A percentile compares a stretch with the other conserved stretches of the same genome.
phyloP scores from a whole-genome alignment of 2,888 invertebrate genomes.

The Schrankia costaestrigalis region DNA sequence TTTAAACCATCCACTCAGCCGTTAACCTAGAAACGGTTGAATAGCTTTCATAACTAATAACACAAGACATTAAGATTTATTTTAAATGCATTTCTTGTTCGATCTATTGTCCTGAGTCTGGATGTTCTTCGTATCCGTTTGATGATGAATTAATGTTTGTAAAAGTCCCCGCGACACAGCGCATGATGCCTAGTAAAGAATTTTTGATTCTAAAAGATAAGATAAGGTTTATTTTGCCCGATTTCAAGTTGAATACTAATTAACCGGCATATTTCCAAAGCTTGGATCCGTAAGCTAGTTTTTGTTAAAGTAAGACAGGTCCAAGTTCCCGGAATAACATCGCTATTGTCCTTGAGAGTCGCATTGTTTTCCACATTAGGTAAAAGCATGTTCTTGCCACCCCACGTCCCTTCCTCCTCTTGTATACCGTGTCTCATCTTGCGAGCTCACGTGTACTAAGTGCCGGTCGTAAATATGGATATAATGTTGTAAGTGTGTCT shows the following conservation, averaged over 20 bases:
- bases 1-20: constrained; percentile 23
- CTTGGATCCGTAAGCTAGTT: constrained; percentile 20
- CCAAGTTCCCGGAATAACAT: constrained; percentile 49
- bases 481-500: constrained; percentile 13
- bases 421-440: constrained; percentile 49
- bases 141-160: too few species aligned
- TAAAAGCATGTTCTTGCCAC: constrained; percentile 58
- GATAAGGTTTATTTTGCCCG: not conserved
- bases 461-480: constrained; percentile 28
- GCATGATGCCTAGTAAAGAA: too few species aligned
- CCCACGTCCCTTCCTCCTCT: constrained; percentile 20
- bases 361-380: constrained; percentile 78
- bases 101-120: too few species aligned
- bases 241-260: constrained; percentile 17
- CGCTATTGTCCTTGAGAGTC: constrained; percentile 53
- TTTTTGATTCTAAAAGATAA: too few species aligned
- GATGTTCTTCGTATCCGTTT: too few species aligned
- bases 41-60: constrained; percentile 7
- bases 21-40: constrained; percentile 22
- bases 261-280: constrained; percentile 14
- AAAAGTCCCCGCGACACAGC: too few species aligned
- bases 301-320: constrained; percentile 27
- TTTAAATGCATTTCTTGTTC: too few species aligned
- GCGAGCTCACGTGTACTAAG: constrained; percentile 52
- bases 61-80: constrained; percentile 5